Conservation (phyloP, 2,797 vertebrate genomes). For the Mormyrops attenuatus region DNA sequence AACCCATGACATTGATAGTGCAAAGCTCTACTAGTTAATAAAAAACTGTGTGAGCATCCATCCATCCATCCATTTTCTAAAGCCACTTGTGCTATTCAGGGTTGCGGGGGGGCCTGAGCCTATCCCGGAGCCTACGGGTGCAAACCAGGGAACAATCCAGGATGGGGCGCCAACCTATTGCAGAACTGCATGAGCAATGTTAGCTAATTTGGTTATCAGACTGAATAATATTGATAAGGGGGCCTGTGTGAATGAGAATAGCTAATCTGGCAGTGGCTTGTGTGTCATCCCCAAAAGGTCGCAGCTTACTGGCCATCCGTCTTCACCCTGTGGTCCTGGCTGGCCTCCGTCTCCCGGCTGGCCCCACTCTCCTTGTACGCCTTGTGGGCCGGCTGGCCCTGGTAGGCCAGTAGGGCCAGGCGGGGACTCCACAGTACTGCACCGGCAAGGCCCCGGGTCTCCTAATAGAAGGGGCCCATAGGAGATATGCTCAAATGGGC, state of each 20-base stretch:
- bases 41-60: not conserved
- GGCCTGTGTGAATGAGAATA: not conserved
- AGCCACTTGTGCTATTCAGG: not conserved
- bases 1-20: not conserved
- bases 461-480: conserved; percentile 54
- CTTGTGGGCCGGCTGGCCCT: conserved; percentile 67
- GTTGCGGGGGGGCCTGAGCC: not conserved
- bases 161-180: not conserved
- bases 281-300: not conserved
- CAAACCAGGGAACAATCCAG: not conserved
- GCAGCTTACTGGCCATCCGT: conserved; percentile 53
- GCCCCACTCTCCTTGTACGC: conserved; percentile 78
- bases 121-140: not conserved
- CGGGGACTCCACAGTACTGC: conserved; percentile 45
- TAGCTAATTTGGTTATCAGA: not conserved
- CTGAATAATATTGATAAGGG: not conserved
- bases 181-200: not conserved
- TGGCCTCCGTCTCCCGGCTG: conserved; percentile 71
- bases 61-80: not conserved
- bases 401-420: conserved; percentile 64
- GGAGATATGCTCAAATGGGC: not conserved
- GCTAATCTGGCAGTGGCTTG: not conserved
- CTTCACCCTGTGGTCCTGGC: conserved; percentile 55
- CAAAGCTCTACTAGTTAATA: not conserved
- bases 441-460: conserved; percentile 75